phyloP scores from a whole-genome alignment of 2,888 invertebrate species.

The Galerucella nymphaeae region DNA sequence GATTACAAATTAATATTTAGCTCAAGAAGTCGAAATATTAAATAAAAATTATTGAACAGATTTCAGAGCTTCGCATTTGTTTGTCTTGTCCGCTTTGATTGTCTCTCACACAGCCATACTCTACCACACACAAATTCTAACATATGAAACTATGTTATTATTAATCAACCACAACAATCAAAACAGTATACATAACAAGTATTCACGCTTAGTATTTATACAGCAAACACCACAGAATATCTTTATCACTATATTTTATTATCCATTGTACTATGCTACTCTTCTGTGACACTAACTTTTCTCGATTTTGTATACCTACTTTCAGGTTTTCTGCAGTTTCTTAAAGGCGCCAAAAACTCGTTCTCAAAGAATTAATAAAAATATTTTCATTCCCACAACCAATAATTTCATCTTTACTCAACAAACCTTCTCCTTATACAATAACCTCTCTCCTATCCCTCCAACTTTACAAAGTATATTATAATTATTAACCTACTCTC shows the following conservation, averaged over 20 bases:
- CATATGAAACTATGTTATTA: constrained; percentile 1
- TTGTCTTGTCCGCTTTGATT: constrained; percentile 53
- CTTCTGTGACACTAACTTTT: no score
- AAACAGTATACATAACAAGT: neutral
- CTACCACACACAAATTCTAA: neutral
- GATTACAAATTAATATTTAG: constrained; percentile 31
- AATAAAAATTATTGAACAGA: constrained; percentile 12
- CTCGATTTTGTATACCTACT: no score
- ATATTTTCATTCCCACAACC: no score
- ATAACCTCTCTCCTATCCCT: no score
- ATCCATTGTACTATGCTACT: neutral
- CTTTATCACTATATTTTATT: neutral
- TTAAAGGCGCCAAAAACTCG: no score
- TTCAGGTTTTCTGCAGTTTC: no score
- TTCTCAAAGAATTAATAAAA: no score
- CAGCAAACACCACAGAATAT: neutral
- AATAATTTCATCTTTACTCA: no score
- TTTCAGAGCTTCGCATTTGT: constrained; percentile 37
- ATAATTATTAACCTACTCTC: no score
- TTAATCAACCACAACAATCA: neutral
- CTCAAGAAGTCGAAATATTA: constrained; percentile 7
- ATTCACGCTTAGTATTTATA: constrained; percentile 25
- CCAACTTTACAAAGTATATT: no score
- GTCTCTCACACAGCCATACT: constrained; percentile 37
- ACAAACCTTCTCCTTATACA: no score